Evolutionary conservation across 2,797 vertebrate genomes (phyloP), one percentile per base, ranked within the genome.

Genomic region (Poecile montanus): DNA sequence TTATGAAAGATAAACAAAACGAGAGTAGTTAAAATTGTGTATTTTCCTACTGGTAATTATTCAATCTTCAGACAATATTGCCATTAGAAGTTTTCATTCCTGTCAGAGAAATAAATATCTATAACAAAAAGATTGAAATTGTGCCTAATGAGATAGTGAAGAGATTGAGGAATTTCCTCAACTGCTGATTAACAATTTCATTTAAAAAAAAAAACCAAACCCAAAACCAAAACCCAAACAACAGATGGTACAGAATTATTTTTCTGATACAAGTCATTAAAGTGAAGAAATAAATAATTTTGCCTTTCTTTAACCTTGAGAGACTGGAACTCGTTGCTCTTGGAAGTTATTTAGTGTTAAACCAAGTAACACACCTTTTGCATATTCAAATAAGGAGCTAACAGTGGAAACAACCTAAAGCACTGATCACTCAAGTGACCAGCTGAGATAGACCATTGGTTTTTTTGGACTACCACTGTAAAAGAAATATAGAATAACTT

Each of bases 181-280:
- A 95, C 60, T 73, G 92, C 88, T 91, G 96, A 93, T 96, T 95
- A 97, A 94, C 79, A 95, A 94, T 93, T 96, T 93, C 71, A 96
- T 92, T 84, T 44, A 29, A 88, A 88, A 89, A 89, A 89, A 75
- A n/a, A 62, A 53, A 26, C 0, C 13, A 16, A 25, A 2, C 10
- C 23, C 30, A 32, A 19, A 85, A 32, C 42, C 47, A 45, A 92
- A 96, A 93, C 95, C 93, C 95, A 96, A 96, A 96, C 95, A 96
- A 96, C 95, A 96, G 95, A 96, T 95, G 95, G 93, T 81, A 90
- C 44, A 81, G 94, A 95, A 95, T 96, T 96, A 88, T 95, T 96
- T 84, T 96, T 79, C 77, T 79, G 50, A 81, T 94, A 61, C 42
- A 93, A 91, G 51, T 74, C 38, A 87, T 79, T 81, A 83, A 91